Conservation (phyloP, 2,797 vertebrate species). For the Periophthalmus magnuspinnatus region DNA sequence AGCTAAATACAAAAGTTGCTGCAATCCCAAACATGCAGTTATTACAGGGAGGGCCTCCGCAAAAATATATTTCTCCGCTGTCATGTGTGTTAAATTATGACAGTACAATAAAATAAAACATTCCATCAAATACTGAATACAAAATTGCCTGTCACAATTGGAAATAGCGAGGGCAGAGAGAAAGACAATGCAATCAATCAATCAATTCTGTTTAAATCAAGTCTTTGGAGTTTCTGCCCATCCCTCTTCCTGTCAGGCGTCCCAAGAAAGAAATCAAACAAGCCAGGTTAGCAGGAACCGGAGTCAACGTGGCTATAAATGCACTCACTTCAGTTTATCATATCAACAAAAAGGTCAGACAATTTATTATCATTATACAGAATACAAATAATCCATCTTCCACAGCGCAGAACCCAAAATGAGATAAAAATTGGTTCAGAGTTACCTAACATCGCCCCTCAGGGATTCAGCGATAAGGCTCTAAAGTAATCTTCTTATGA, state of each 20-base stretch:
- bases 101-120: slow-evolving; percentile 64
- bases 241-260: slow-evolving; percentile 51
- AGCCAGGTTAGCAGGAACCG: slow-evolving; percentile 48
- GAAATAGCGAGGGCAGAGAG: slow-evolving; percentile 53
- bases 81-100: slow-evolving; percentile 47
- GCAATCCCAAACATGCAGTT: slow-evolving; percentile 45
- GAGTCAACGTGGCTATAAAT: slow-evolving; percentile 48
- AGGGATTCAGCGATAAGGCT: slow-evolving; percentile 68
- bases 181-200: slow-evolving; percentile 73
- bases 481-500: slow-evolving; percentile 77
- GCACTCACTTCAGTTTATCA: slow-evolving; percentile 59
- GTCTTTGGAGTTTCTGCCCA: slow-evolving; percentile 39
- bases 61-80: slow-evolving; percentile 55
- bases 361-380: slow-evolving; percentile 63
- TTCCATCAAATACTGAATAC: slow-evolving; percentile 65
- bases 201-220: slow-evolving; percentile 68
- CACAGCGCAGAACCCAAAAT: slow-evolving; percentile 70
- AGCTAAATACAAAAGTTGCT: slow-evolving; percentile 51
- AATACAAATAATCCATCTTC: slow-evolving; percentile 67
- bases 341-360: slow-evolving; percentile 71
- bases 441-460: slow-evolving; percentile 71
- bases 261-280: slow-evolving; percentile 48
- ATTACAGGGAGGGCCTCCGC: slow-evolving; percentile 40
- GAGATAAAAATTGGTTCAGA: slow-evolving; percentile 77
- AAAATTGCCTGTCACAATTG: slow-evolving; percentile 69